Evolutionary conservation across 2,113 vertebrate genomes (phyloP).

Genomic region (Rhadina sibilatrix): DNA sequence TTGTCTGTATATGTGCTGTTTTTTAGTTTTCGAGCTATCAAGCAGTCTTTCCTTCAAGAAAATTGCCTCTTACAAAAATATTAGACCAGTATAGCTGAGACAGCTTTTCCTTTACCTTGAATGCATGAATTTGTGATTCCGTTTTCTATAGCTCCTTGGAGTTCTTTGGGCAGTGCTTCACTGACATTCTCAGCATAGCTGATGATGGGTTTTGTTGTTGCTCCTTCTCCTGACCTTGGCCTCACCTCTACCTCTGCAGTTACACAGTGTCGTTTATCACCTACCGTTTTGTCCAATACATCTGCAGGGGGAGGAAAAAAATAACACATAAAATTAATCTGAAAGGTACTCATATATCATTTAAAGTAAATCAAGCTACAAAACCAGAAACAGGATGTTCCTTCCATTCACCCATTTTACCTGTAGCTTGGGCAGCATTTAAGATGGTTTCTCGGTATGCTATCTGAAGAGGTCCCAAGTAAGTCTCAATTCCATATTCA

Average conservation of each 20-base stretch:
- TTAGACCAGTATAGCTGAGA: background rate
- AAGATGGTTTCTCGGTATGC: constrained; percentile 92
- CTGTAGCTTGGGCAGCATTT: constrained; percentile 74
- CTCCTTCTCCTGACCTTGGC: constrained; percentile 53
- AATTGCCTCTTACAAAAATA: background rate
- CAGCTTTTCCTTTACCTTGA: constrained; percentile 78
- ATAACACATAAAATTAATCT: background rate
- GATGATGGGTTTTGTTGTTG: constrained; percentile 47
- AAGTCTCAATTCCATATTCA: constrained; percentile 90
- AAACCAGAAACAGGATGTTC: background rate
- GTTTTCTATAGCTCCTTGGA: constrained; percentile 82
- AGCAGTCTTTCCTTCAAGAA: background rate
- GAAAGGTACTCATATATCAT: background rate
- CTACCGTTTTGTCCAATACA: constrained; percentile 84
- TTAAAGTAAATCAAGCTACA: background rate
- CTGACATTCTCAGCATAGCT: constrained; percentile 47
- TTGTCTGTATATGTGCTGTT: fast-evolving
- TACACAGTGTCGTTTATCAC: constrained; percentile 84
- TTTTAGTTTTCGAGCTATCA: background rate
- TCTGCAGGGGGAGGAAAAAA: constrained; percentile 65
- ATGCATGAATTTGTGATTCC: constrained; percentile 83
- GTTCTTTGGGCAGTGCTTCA: constrained; percentile 65
- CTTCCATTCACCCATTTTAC: constrained; percentile 61
- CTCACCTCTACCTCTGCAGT: constrained; percentile 76
- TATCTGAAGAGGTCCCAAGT: constrained; percentile 91